Conservation (phyloP, 2,113 vertebrate genomes). For the Harpagus bidentatus region DNA sequence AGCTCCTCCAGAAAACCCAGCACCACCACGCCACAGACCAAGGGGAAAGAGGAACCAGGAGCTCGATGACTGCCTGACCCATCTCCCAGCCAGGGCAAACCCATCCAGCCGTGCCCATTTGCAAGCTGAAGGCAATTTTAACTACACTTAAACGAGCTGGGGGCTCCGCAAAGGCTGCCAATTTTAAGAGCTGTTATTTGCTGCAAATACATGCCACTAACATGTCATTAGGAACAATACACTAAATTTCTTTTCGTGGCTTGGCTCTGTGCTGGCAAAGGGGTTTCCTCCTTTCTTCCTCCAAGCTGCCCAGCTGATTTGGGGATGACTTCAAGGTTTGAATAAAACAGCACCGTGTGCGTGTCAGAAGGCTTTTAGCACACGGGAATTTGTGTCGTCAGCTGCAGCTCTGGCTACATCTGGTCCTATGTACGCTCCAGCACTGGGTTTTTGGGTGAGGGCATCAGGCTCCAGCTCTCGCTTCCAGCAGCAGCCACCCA, state of each 20-base stretch:
- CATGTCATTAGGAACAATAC: background rate
- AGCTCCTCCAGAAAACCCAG: background rate
- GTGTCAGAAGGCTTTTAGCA: background rate
- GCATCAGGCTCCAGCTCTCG: background rate
- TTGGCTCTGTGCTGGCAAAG: background rate
- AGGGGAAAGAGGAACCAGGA: background rate
- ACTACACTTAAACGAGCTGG: background rate
- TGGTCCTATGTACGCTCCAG: rapidly evolving
- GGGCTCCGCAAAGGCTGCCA: background rate
- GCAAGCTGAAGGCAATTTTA: background rate
- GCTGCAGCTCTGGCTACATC: background rate
- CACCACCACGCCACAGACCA: background rate
- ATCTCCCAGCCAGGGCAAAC: background rate
- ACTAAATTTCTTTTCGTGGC: background rate
- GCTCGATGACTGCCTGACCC: background rate
- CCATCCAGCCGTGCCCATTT: background rate
- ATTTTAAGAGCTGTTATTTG: background rate
- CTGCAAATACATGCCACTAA: background rate
- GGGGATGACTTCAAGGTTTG: background rate
- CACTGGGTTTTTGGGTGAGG: background rate
- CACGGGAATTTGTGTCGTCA: background rate
- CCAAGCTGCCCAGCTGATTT: background rate
- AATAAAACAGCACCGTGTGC: background rate
- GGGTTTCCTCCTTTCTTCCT: background rate
- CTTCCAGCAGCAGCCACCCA: background rate